Base-by-base conservation (phyloP, 2,888 invertebrate genomes). In the Chymomyza procnemis region DNA sequence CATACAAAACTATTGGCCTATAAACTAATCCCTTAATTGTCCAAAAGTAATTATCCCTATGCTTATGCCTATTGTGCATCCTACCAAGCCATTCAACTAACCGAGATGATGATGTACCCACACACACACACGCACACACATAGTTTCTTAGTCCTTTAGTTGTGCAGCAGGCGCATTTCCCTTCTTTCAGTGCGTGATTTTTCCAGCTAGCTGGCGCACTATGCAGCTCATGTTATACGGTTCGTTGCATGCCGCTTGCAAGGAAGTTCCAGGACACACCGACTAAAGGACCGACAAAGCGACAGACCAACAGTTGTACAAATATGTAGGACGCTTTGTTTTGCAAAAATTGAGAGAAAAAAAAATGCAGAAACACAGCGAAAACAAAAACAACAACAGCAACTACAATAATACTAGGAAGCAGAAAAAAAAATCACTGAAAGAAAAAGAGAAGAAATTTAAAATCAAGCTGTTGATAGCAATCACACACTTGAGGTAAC, bases 11-110 rank as follows among this genome's bases (percentile, higher is more conserved):
- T 88, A 86, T 87, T 88, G 88, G 88, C 85, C 88, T 88, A 88
- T 87, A 88, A 88, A 88, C 74, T 88, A 88, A 88, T 88, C 88
- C 83, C 68, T 83, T 88, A 88, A 88, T 88, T 85, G 85, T 74
- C 82, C 76, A 79, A 74, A 82, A 85, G 85, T 82, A 84, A 87
- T 84, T 87, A 84, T 80, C 66, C 69, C 66, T 60, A 65, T 59
- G 70, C 74, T 68, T 70, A 79, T 73, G 70, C 78, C 69, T 22
- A 67, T 66, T 60, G 64, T 62, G 18, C 21, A 8, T 4, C 4
- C 55, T 71, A 19, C 18, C 50, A 50, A 50, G 50, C 16, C 16
- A 50, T 1, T 6, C 50, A 50, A 50, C 50, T 18, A 50, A 41
- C 34, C 34, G 34, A 41, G 34, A 41, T 41, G 34, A 41, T 41